Evolutionary conservation across 2,797 vertebrate genomes (phyloP), one percentile per base, ranked within the genome.

Genomic region (Epinephelus coioides): DNA sequence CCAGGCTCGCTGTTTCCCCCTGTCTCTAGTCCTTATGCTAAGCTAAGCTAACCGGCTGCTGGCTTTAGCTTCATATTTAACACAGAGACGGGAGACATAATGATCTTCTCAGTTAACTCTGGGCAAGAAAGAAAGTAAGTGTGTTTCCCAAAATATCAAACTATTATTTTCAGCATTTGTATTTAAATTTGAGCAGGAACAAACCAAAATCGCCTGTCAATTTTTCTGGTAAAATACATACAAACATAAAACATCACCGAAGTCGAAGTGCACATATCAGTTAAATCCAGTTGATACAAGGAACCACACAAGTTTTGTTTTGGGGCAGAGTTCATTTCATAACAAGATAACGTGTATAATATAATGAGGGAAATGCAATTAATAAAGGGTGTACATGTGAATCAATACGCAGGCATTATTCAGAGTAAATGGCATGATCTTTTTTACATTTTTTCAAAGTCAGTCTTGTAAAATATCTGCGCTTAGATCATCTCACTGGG

Each of bases 351-450:
- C 21, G 18, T 34, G 3, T 7, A 43, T 15, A 30, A 30, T 15
- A 18, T 17, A 17, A 12, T 53, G 69, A 49, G 4, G 43, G 12
- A 53, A 17, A 17, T 54, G 6, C 11, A 60, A n/a, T 27, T 27
- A 5, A 40, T 21, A n/a, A 1, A 59, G 12, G 43, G 1, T 30
- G 43, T 12, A 60, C 17, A 30, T n/a, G 55, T 47, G 7, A 47
- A 25, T 69, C n/a, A 66, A 23, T 65, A 40, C 17, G 62, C 6
- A 8, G 43, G 47, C 67, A 25, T 69, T 51, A 38, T 70, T 75
- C 44, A 69, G 30, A 73, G 21, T 23, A 34, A 50, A 27, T 18
- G 2, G 19, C 27, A 47, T 47, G 15, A 49, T 18, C 17, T 49
- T 49, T 3, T 61, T 11, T 2, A 5, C 1, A 4, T 17, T 44